These are phyloP conservation scores for Papilio aristodemus DNA, from an alignment of 1,140 invertebrate genomes.

Conservation along the genomic window DNA sequence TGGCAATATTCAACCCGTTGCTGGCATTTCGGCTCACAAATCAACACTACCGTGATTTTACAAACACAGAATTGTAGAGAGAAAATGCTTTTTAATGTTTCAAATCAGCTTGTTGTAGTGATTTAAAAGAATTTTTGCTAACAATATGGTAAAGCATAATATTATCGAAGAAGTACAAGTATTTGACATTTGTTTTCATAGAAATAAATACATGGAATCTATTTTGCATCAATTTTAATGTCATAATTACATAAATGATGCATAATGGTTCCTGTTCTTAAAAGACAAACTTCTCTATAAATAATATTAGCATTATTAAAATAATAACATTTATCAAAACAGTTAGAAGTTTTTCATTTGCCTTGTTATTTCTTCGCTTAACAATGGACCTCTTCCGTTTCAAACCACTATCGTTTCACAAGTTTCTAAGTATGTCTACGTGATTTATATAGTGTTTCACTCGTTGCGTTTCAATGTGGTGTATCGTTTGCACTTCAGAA, in stretches of 20 bases:
- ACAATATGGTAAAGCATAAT: too few relatives aligned
- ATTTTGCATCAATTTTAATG: too few relatives aligned
- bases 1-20: constrained; percentile 22
- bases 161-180: too few relatives aligned
- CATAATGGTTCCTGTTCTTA: neutral
- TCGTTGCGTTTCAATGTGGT: neutral
- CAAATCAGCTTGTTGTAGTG: neutral
- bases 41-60: constrained; percentile 8
- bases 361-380: neutral
- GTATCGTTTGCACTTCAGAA: neutral
- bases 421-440: neutral
- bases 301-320: neutral
- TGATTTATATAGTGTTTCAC: constrained; percentile 4
- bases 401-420: neutral
- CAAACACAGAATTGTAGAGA: constrained; percentile 10
- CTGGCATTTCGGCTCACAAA: constrained; percentile 22
- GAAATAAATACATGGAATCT: too few relatives aligned
- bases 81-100: neutral
- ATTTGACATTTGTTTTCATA: too few relatives aligned
- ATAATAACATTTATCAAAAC: neutral
- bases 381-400: neutral
- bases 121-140: neutral
- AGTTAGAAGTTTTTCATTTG: neutral
- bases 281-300: neutral
- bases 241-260: neutral